Evolutionary conservation across 2,888 invertebrate genomes (phyloP).

Genomic region (Osmoderma eremita): DNA sequence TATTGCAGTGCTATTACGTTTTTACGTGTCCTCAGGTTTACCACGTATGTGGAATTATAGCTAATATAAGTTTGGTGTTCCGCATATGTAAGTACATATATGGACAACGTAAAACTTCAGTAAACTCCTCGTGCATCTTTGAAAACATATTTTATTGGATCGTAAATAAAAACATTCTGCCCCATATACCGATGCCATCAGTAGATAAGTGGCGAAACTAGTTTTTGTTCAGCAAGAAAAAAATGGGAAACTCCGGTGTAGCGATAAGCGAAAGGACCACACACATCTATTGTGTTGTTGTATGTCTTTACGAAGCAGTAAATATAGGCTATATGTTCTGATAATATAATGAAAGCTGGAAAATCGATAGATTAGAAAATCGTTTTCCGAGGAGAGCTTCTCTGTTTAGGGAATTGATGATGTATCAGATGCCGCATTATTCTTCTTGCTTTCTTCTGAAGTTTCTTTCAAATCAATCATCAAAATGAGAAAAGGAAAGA

Average conservation of each 20-base stretch:
- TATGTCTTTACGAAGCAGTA: constrained; percentile 10
- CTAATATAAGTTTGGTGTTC: too few species aligned
- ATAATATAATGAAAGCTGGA: constrained; percentile 11
- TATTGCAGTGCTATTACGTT: too few species aligned
- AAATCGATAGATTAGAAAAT: constrained; percentile 37
- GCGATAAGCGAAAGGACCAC: constrained; percentile 8
- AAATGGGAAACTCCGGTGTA: constrained; percentile 1
- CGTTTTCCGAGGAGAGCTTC: constrained; percentile 1
- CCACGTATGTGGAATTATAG: too few species aligned
- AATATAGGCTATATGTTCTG: constrained; percentile 17
- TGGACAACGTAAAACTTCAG: too few species aligned
- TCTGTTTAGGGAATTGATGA: constrained; percentile 1
- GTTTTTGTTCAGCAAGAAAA: constrained; percentile 13
- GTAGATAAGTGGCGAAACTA: constrained; percentile 19
- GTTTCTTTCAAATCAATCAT: neutral
- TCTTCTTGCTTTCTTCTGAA: neutral
- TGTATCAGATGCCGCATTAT: too few species aligned
- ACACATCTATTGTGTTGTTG: constrained; percentile 15
- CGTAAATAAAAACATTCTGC: constrained; percentile 8
- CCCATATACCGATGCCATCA: neutral
- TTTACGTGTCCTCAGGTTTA: too few species aligned
- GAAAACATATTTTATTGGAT: constrained; percentile 2
- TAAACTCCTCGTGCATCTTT: neutral
- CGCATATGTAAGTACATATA: too few species aligned
- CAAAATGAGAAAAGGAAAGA: constrained; percentile 13